These are phyloP conservation scores for Notothenia rossii DNA, from an alignment of 2,113 vertebrate species.

Conservation along the genomic window DNA sequence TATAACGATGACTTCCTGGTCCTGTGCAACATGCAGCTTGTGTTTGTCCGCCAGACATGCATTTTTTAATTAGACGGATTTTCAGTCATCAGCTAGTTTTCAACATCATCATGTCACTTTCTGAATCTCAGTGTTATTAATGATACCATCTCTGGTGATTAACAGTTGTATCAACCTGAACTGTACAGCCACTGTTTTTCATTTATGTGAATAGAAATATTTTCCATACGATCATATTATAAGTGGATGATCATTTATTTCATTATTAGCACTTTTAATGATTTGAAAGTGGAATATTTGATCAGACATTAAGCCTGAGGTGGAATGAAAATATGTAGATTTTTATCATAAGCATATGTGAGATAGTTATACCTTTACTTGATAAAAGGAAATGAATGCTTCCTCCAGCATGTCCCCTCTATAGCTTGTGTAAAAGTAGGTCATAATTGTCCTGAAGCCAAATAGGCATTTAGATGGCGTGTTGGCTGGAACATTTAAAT, in stretches of 20 bases:
- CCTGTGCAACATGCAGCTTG: slow-evolving; percentile 1
- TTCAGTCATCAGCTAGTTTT: background rate
- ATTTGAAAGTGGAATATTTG: background rate
- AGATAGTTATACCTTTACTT: background rate
- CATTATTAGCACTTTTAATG: background rate
- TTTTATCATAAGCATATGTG: background rate
- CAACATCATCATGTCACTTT: slow-evolving; percentile 19
- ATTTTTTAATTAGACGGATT: slow-evolving; percentile 3
- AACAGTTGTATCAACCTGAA: slow-evolving; percentile 19
- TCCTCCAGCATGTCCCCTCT: background rate
- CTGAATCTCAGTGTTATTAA: slow-evolving; percentile 16
- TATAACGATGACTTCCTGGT: background rate
- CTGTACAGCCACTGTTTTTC: background rate
- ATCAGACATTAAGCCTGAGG: slow-evolving; percentile 1
- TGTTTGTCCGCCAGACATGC: slow-evolving; percentile 5
- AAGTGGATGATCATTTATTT: background rate
- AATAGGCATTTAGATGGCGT: slow-evolving; percentile 12
- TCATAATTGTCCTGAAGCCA: slow-evolving; percentile 32
- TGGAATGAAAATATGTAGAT: background rate
- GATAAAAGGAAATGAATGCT: background rate
- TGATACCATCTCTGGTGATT: slow-evolving; percentile 72
- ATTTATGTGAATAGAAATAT: slow-evolving; percentile 4
- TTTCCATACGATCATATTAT: background rate
- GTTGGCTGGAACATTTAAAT: background rate
- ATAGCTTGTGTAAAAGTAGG: slow-evolving; percentile 2